A percentile compares a stretch with the other conserved stretches of the same genome.
These are phyloP conservation scores for Coenobita brevimanus DNA, from an alignment of 1,140 invertebrate genomes.

Conservation along the genomic window DNA sequence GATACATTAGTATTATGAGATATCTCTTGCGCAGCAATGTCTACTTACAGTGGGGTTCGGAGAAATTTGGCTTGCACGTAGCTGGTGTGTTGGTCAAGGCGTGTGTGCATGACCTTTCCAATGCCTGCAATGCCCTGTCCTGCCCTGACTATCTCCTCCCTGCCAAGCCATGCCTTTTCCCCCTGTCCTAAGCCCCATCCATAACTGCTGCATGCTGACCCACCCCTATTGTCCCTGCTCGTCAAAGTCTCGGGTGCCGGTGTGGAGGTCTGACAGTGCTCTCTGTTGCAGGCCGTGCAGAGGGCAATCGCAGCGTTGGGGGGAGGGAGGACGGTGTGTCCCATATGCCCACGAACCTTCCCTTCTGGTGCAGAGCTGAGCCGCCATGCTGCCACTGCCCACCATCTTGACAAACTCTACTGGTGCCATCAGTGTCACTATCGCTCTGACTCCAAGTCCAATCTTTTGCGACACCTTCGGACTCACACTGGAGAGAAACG, in stretches of 20 bases:
- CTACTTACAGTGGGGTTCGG: no score
- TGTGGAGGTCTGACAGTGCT: conserved; percentile 24
- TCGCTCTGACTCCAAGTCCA: conserved; percentile 51
- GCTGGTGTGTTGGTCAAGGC: neutral
- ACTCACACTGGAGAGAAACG: conserved; percentile 61
- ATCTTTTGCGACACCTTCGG: conserved; percentile 49
- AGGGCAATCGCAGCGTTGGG: conserved; percentile 45
- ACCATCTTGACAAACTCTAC: conserved; percentile 61
- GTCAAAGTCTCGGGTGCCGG: neutral
- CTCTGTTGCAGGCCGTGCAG: conserved; percentile 56
- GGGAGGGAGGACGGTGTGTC: conserved; percentile 46
- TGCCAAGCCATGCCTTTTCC: no score
- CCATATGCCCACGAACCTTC: conserved; percentile 47
- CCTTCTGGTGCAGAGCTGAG: conserved; percentile 36
- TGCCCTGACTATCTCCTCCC: neutral
- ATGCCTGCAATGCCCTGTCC: conserved; percentile 14
- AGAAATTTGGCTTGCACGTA: no score
- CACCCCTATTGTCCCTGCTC: conserved; percentile 15
- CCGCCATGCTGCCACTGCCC: conserved; percentile 39
- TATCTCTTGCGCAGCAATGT: no score
- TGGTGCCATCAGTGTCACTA: conserved; percentile 59
- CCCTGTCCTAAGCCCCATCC: no score
- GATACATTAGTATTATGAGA: no score
- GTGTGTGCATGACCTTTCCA: conserved; percentile 22
- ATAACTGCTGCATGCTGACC: conserved; percentile 17